Conservation (phyloP, 2,113 vertebrate genomes). For the Holacanthus passer region DNA sequence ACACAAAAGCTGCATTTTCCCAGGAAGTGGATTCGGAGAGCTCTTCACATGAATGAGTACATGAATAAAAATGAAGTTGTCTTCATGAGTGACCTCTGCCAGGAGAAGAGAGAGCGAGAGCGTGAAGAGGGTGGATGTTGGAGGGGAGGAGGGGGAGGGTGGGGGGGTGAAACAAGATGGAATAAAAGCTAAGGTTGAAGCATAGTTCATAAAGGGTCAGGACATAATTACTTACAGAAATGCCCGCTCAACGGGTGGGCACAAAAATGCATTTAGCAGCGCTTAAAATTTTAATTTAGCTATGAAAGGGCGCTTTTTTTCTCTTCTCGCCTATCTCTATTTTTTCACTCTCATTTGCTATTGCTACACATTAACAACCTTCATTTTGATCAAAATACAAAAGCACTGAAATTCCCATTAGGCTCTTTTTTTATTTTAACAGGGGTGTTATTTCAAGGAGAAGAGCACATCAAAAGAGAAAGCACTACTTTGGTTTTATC, state of each 20-base stretch:
- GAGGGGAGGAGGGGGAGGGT: too few relatives aligned
- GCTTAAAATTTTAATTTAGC: conserved; percentile 70
- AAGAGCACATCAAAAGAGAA: conserved; percentile 64
- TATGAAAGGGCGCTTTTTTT: conserved; percentile 57
- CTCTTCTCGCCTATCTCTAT: conserved; percentile 1
- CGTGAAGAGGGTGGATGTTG: conserved; percentile 6
- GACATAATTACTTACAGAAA: conserved; percentile 74
- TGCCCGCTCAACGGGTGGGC: conserved; percentile 68
- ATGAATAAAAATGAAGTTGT: conserved; percentile 72
- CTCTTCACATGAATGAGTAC: conserved; percentile 67
- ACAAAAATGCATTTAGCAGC: conserved; percentile 68
- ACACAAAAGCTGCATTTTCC: conserved; percentile 63
- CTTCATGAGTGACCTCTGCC: conserved; percentile 68
- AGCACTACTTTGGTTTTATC: conserved; percentile 55
- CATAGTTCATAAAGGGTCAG: conserved; percentile 64
- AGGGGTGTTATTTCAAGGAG: conserved; percentile 43
- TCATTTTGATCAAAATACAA: conserved; percentile 76
- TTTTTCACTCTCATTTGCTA: conserved; percentile 35
- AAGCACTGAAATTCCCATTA: conserved; percentile 74
- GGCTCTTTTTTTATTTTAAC: conserved; percentile 40
- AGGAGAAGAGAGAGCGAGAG: conserved; percentile 17
- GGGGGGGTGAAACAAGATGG: conserved; percentile 35
- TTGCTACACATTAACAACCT: conserved; percentile 66
- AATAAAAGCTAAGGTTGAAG: conserved; percentile 61
- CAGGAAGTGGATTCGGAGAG: conserved; percentile 61